Percentiles rank a stretch among this genome's conserved stretches.
phyloP scores from a whole-genome alignment of 2,888 invertebrate genomes.

The Drymonia ruficornis region DNA sequence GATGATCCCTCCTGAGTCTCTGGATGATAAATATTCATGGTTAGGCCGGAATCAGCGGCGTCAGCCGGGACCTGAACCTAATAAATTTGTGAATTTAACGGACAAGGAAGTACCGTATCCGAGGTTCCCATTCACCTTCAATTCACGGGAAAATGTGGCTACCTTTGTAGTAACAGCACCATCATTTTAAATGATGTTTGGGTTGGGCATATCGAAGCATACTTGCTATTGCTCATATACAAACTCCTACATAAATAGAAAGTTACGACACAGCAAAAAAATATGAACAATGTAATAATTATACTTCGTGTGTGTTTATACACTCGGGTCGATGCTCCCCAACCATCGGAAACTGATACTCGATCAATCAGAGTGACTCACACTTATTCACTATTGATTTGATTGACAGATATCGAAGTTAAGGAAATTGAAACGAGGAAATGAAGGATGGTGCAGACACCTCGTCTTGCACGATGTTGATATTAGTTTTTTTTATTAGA shows the following conservation, averaged over 20 bases:
- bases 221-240: not conserved
- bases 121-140: conserved; percentile 1
- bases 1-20: conserved; percentile 17
- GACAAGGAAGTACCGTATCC: conserved; percentile 16
- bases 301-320: conserved; percentile 15
- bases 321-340: conserved; percentile 30
- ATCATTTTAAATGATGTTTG: not conserved
- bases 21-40: conserved; percentile 39
- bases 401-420: conserved; percentile 31
- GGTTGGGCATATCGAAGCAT: not conserved
- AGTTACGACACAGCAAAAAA: conserved; percentile 1
- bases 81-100: conserved; percentile 31
- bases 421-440: conserved; percentile 19
- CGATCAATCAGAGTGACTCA: conserved; percentile 29
- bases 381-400: conserved; percentile 23
- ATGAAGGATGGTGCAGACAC: conserved; percentile 20
- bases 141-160: conserved; percentile 3
- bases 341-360: conserved; percentile 20
- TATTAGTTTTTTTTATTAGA: conserved; percentile 11
- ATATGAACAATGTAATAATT: conserved; percentile 19
- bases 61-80: conserved; percentile 22
- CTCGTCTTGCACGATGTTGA: conserved; percentile 9
- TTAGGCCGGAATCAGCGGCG: conserved; percentile 15
- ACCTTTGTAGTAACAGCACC: conserved; percentile 18
- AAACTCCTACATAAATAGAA: not conserved